These are phyloP conservation scores for Scartelaos histophorus DNA, from an alignment of 2,113 vertebrate genomes.

Conservation along the genomic window DNA sequence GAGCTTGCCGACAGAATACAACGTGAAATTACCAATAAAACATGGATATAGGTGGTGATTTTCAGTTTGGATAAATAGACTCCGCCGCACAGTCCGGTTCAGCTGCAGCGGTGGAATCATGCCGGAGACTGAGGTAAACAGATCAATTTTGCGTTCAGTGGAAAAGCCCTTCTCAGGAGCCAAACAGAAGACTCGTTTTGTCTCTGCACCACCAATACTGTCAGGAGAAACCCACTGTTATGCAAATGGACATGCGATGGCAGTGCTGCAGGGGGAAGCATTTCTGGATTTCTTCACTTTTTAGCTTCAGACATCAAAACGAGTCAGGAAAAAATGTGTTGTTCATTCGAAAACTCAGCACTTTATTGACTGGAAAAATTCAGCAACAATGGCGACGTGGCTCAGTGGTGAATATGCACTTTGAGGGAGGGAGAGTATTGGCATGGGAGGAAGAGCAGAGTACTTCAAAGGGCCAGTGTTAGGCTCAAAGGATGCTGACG, in stretches of 20 bases:
- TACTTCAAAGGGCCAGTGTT: constrained; percentile 63
- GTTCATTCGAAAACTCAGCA: constrained; percentile 45
- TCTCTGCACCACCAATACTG: neutral
- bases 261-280: neutral
- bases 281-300: constrained; percentile 5
- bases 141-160: constrained; percentile 49
- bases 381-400: constrained; percentile 51
- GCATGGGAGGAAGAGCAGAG: constrained; percentile 54
- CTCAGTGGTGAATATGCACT: constrained; percentile 50
- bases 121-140: constrained; percentile 45
- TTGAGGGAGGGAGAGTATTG: constrained; percentile 51
- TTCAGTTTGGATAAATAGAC: constrained; percentile 35
- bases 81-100: constrained; percentile 10
- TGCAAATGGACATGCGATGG: constrained; percentile 25
- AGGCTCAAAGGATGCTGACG: constrained; percentile 59
- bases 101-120: constrained; percentile 25
- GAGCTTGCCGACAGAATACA: constrained; percentile 6
- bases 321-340: constrained; percentile 23
- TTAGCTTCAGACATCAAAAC: constrained; percentile 2
- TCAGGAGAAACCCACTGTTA: constrained; percentile 3
- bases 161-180: constrained; percentile 17
- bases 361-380: constrained; percentile 24
- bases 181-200: constrained; percentile 24
- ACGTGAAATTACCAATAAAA: constrained; percentile 17
- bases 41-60: constrained; percentile 27